Conservation (phyloP, 2,888 invertebrate genomes). For the Aricia artaxerxes region DNA sequence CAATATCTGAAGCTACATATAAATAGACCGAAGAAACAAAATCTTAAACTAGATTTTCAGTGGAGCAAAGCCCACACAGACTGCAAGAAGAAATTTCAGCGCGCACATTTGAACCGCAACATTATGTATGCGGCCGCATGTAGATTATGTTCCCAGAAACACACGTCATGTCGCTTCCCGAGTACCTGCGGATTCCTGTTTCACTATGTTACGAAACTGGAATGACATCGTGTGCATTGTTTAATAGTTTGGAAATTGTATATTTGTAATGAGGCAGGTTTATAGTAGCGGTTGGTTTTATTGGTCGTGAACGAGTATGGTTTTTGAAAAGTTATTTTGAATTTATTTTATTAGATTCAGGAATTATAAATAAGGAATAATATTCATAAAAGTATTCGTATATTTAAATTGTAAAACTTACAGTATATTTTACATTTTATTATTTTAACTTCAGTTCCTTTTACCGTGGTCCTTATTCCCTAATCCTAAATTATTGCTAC, state of each 20-base stretch:
- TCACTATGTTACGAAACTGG: not conserved
- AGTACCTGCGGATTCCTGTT: conserved; percentile 18
- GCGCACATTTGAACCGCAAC: conserved; percentile 14
- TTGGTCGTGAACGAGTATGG: not conserved
- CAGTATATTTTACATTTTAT: not conserved
- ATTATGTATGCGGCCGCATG: conserved; percentile 27
- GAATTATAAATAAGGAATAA: not conserved
- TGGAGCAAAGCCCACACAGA: not conserved
- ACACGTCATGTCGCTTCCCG: not conserved
- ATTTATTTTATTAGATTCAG: not conserved
- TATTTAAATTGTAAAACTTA: not conserved
- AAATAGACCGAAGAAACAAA: not conserved
- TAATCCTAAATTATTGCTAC: not conserved
- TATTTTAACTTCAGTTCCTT: not conserved
- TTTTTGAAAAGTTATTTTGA: no score
- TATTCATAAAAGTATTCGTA: not conserved
- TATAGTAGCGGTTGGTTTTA: not conserved
- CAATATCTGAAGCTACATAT: not conserved
- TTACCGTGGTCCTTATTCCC: not conserved
- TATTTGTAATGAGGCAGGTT: not conserved
- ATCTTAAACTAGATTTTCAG: conserved; percentile 6
- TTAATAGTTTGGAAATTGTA: conserved; percentile 10
- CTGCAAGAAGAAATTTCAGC: not conserved
- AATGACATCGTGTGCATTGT: conserved; percentile 9
- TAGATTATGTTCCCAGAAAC: conserved; percentile 25